Percentiles rank a stretch among this genome's conserved stretches.
These are phyloP conservation scores for Enteromius radiatus DNA, from an alignment of 2,797 vertebrate species.

Conservation along the genomic window DNA sequence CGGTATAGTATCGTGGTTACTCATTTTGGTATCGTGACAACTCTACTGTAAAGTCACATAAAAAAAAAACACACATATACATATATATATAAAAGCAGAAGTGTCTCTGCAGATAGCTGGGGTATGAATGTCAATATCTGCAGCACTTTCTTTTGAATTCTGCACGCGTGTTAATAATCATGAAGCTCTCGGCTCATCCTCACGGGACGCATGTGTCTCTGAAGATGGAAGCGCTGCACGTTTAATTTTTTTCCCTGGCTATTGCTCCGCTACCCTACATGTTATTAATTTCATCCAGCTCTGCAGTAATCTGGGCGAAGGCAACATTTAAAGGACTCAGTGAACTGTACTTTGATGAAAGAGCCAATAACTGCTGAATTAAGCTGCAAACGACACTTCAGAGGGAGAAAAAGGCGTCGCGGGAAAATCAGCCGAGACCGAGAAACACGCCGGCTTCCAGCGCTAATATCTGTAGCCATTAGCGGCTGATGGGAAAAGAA, in stretches of 20 bases:
- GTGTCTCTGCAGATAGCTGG: background rate
- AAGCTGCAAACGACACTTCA: slow-evolving; percentile 52
- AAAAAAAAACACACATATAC: background rate
- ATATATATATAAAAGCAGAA: too few species aligned
- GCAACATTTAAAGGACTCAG: slow-evolving; percentile 32
- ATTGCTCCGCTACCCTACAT: background rate
- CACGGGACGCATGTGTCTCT: background rate
- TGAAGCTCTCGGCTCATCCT: background rate
- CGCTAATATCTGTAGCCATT: slow-evolving; percentile 50
- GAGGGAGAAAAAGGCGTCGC: slow-evolving; percentile 26
- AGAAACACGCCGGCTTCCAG: slow-evolving; percentile 9
- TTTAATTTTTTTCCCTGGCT: background rate
- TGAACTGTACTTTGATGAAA: slow-evolving; percentile 48
- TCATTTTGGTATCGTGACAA: too few species aligned
- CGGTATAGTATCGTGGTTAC: too few species aligned
- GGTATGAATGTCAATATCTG: background rate
- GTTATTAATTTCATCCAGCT: background rate
- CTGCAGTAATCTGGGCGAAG: background rate
- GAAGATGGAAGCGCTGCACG: background rate
- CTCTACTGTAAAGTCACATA: background rate
- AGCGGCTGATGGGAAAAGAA: slow-evolving; percentile 37
- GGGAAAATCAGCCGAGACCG: slow-evolving; percentile 25
- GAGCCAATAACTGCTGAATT: slow-evolving; percentile 52
- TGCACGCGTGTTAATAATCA: background rate
- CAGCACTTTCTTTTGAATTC: background rate